Conservation (phyloP, 2,797 vertebrate genomes). For the Molossus molossus region DNA sequence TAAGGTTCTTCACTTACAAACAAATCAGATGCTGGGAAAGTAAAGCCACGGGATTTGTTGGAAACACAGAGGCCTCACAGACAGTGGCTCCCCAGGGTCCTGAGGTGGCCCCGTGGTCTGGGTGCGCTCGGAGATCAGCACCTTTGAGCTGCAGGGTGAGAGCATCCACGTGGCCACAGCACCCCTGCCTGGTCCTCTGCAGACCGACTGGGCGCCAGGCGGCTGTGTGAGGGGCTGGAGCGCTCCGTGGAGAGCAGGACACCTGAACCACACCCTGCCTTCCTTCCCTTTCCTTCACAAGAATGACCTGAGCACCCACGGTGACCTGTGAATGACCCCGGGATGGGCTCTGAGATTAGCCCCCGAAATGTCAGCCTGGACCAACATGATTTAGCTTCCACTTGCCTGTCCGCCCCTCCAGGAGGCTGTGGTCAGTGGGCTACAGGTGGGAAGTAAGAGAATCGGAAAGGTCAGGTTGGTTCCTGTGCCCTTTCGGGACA, state of each 20-base stretch:
- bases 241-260: neutral
- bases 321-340: neutral
- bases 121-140: neutral
- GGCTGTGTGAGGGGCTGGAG: rapidly evolving
- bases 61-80: neutral
- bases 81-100: neutral
- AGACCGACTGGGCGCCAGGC: neutral
- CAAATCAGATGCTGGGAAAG: too few species aligned
- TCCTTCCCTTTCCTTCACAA: neutral
- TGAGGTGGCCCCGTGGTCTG: rapidly evolving
- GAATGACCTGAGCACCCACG: neutral
- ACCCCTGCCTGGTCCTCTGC: neutral
- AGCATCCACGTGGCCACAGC: neutral
- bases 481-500: neutral
- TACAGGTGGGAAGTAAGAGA: neutral
- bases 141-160: neutral
- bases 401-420: neutral
- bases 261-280: too few species aligned
- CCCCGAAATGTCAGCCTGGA: neutral
- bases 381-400: rapidly evolving
- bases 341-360: neutral
- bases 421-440: neutral
- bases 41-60: neutral
- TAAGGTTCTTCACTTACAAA: neutral
- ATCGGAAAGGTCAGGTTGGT: rapidly evolving